Evolutionary conservation across 1,140 invertebrate species (phyloP).

Genomic region (Drosophila mojavensis): DNA sequence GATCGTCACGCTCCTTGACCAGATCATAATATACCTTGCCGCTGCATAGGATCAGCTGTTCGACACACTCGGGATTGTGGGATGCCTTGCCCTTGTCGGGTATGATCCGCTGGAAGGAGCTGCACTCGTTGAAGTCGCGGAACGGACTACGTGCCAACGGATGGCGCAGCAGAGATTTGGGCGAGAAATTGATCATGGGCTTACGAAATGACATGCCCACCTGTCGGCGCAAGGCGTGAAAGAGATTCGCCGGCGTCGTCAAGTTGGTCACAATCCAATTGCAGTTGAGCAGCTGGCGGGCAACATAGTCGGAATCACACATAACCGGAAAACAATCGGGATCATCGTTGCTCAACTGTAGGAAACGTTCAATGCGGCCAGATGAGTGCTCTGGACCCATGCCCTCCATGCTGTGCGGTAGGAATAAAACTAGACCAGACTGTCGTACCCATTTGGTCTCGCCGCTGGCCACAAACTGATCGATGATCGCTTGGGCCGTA

Average conservation of each 20-base stretch:
- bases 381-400: conserved; percentile 99
- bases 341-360: conserved; percentile 98
- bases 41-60: conserved; percentile 95
- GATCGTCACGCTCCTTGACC: conserved; percentile 92
- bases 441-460: conserved; percentile 99
- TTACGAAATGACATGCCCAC: conserved; percentile 98
- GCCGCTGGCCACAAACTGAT: conserved; percentile 98
- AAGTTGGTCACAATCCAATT: conserved; percentile 99
- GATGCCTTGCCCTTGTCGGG: conserved; percentile 90
- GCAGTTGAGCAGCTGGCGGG: conserved; percentile 97
- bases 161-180: conserved; percentile 97
- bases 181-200: conserved; percentile 98
- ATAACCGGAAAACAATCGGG: conserved; percentile 96
- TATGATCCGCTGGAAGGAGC: conserved; percentile 91
- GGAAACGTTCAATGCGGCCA: conserved; percentile 96
- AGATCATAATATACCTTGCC: conserved; percentile 99
- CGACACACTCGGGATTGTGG: conserved; percentile 89
- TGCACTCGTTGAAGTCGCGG: conserved; percentile 95
- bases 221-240: conserved; percentile 98
- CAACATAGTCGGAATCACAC: conserved; percentile 93
- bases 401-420: conserved; percentile 99
- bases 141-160: conserved; percentile 97
- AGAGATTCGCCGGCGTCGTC: conserved; percentile 98
- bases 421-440: conserved; percentile 96
- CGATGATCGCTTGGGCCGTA: conserved; percentile 99